These are phyloP conservation scores for Drosophila gunungcola DNA, from an alignment of 1,140 invertebrate species.

Conservation along the genomic window DNA sequence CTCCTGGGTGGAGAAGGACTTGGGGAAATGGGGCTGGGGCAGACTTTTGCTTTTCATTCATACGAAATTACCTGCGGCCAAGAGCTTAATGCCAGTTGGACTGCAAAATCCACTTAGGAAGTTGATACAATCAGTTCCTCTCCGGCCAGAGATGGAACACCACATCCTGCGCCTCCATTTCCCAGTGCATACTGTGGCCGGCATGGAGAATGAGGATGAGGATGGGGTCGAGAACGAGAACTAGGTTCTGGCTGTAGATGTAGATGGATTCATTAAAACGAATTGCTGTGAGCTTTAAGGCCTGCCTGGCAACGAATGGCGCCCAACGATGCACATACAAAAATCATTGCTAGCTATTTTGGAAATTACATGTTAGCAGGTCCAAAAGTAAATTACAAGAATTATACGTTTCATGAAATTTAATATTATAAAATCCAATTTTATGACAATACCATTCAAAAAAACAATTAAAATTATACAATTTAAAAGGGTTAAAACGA, in stretches of 20 bases:
- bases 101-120: constrained; percentile 83
- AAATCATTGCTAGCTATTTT: background rate
- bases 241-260: constrained; percentile 26
- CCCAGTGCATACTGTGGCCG: constrained; percentile 44
- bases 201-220: constrained; percentile 18
- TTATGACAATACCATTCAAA: too few species aligned
- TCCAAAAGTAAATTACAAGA: too few species aligned
- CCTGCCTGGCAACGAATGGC: constrained; percentile 40
- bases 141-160: constrained; percentile 42
- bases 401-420: too few species aligned
- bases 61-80: constrained; percentile 82
- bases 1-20: background rate
- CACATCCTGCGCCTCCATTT: constrained; percentile 24
- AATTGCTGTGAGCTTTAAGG: constrained; percentile 77
- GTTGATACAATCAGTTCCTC: constrained; percentile 81
- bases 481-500: too few species aligned
- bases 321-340: constrained; percentile 32
- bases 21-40: constrained; percentile 8
- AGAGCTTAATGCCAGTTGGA: constrained; percentile 83
- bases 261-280: constrained; percentile 82
- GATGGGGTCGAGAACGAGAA: background rate
- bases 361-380: too few species aligned
- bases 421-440: too few species aligned
- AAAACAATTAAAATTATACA: too few species aligned
- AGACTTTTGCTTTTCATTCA: constrained; percentile 82